A percentile compares a stretch with the other conserved stretches of the same genome.
Conservation (phyloP, 2,888 invertebrate species). For the Hipparchia sbordonii region DNA sequence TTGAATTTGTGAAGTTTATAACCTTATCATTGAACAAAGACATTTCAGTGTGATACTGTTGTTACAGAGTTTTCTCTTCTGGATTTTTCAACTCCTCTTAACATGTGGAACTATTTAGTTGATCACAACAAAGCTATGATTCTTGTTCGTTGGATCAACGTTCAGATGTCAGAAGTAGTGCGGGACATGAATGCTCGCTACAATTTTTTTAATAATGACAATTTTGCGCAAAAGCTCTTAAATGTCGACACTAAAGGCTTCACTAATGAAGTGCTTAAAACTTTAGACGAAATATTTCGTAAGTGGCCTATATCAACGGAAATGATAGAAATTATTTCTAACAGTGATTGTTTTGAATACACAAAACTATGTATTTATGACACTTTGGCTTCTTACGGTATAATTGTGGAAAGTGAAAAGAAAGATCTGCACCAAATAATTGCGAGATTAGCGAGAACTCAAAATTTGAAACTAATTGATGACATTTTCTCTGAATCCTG, state of each 20-base stretch:
- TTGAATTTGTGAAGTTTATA: background rate
- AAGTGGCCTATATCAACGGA: conserved; percentile 81
- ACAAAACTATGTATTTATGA: conserved; percentile 83
- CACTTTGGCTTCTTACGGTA: conserved; percentile 84
- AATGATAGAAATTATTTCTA: conserved; percentile 81
- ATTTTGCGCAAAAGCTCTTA: conserved; percentile 68
- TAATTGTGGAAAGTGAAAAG: conserved; percentile 84
- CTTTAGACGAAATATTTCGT: conserved; percentile 77
- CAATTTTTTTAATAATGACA: conserved; percentile 73
- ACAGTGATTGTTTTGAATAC: conserved; percentile 73
- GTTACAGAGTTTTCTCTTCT: conserved; percentile 76
- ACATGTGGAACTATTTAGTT: conserved; percentile 85
- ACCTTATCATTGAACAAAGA: no score
- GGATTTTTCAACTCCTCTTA: conserved; percentile 74
- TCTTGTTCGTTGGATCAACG: conserved; percentile 84
- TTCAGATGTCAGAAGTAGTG: conserved; percentile 77
- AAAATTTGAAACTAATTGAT: conserved; percentile 78
- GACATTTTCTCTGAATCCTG: conserved; percentile 80
- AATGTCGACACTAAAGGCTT: conserved; percentile 74
- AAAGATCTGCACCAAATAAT: conserved; percentile 81
- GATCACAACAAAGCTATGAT: conserved; percentile 83
- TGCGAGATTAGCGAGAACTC: conserved; percentile 83
- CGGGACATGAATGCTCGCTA: conserved; percentile 75
- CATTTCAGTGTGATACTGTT: background rate
- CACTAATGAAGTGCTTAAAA: conserved; percentile 62